Base-by-base conservation (phyloP, 2,797 vertebrate genomes). In the Tachyglossus aculeatus region DNA sequence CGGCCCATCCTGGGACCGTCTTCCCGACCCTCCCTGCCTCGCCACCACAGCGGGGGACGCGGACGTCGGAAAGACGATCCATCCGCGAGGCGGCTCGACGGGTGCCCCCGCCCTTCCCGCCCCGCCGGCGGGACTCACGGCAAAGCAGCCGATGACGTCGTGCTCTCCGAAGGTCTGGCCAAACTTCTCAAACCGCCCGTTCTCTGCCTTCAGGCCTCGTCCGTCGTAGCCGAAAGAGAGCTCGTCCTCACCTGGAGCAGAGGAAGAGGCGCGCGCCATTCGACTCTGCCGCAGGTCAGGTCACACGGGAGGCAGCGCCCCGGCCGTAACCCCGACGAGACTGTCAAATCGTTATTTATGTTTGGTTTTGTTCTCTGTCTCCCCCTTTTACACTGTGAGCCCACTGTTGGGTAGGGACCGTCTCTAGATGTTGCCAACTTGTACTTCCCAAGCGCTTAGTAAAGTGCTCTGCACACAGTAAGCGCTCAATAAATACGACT, bases 111-210 rank as follows among this genome's bases (percentile, higher is more conserved):
- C 31, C 21, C 14, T 15, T 40, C 22, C 19, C 9, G 29, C 2
- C 40, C 36, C 64, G 15, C 18, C 25, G 59, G 22, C 7, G 37
- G 44, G 34, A 93, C 95, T 94, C 75, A 98, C 96, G 71, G 92
- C 94, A 55, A 95, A 96, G 86, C 95, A 97, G 67, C 96, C 95
- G 56, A 98, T 90, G 69, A 97, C 93, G 74, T 98, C 96, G 19
- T 92, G 94, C 67, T 94, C 95, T 38, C 91, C 93, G 66, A 96
- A 93, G 14, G 82, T 76, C 77, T 96, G 94, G 43, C 95, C 96
- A 82, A 94, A 98, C 12, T 91, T 89, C 56, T 95, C 93, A 71
- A 93, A 93, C 6, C 86, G 89, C 77, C 93, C 92, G 25, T 77
- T 89, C 4, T 92, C 93, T 50, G 94, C 93, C 77, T 94, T 96